A percentile compares a stretch with the other conserved stretches of the same genome.
phyloP scores from a whole-genome alignment of 2,888 invertebrate genomes.

The Ctenicera cuprea region DNA sequence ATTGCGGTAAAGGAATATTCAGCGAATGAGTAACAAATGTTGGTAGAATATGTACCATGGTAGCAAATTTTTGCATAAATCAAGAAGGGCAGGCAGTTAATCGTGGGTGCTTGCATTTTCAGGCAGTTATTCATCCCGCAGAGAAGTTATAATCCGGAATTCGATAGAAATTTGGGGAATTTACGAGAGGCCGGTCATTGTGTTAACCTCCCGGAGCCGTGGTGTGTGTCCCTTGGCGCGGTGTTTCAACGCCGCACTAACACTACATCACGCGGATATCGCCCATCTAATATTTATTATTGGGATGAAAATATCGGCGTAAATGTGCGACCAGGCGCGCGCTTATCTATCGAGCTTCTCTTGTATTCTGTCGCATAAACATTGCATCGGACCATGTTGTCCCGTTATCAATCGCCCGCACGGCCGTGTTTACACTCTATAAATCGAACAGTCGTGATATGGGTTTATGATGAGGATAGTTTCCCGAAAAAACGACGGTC shows the following conservation, averaged over 20 bases:
- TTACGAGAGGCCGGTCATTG: conserved; percentile 35
- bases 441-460: conserved; percentile 51
- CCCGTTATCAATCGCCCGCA: conserved; percentile 54
- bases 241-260: conserved; percentile 43
- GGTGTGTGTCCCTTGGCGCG: conserved; percentile 26
- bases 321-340: conserved; percentile 46
- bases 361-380: conserved; percentile 45
- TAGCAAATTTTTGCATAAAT: conserved; percentile 20
- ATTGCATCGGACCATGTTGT: conserved; percentile 47
- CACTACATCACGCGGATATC: conserved; percentile 48
- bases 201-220: conserved; percentile 36
- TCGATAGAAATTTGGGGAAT: conserved; percentile 29
- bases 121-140: conserved; percentile 20
- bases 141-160: conserved; percentile 33
- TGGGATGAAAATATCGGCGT: conserved; percentile 53
- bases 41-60: no score
- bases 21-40: no score
- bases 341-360: conserved; percentile 50
- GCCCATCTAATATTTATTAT: conserved; percentile 55
- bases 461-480: conserved; percentile 51
- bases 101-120: conserved; percentile 19
- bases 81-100: conserved; percentile 18
- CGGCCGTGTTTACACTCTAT: conserved; percentile 55
- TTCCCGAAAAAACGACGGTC: conserved; percentile 46
- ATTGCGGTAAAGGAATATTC: no score